Conservation (phyloP, 2,888 invertebrate genomes). For the Phortica magna region DNA sequence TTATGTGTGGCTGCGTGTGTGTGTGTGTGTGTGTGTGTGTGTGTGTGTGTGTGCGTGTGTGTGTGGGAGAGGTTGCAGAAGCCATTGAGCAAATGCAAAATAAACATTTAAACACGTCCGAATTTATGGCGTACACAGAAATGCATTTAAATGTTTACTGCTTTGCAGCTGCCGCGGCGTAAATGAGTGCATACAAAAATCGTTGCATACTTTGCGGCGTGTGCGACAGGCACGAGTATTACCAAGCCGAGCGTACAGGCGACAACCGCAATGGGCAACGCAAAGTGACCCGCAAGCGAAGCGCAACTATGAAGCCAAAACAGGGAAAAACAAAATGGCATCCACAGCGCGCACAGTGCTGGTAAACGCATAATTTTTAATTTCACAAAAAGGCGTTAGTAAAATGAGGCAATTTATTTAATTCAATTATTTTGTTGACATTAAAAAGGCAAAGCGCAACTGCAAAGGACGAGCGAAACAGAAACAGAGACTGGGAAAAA, state of each 20-base stretch:
- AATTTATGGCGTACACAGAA: slow-evolving; percentile 66
- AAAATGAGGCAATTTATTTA: slow-evolving; percentile 78
- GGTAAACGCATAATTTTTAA: slow-evolving; percentile 46
- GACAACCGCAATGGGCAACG: slow-evolving; percentile 23
- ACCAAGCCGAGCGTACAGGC: slow-evolving; percentile 41
- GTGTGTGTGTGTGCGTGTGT: too few relatives aligned
- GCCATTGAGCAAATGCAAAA: slow-evolving; percentile 28
- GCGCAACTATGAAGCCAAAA: slow-evolving; percentile 1
- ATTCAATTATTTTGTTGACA: slow-evolving; percentile 78
- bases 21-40: too few relatives aligned
- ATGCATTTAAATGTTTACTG: slow-evolving; percentile 66
- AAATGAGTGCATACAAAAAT: background rate
- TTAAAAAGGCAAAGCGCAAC: slow-evolving; percentile 53
- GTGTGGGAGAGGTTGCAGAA: slow-evolving; percentile 49
- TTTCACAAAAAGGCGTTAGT: slow-evolving; percentile 42
- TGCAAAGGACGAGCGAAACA: slow-evolving; percentile 12
- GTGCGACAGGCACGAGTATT: background rate
- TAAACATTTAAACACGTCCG: slow-evolving; percentile 59
- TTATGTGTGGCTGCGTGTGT: background rate
- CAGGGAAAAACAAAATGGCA: slow-evolving; percentile 5
- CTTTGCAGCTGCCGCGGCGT: slow-evolving; percentile 17
- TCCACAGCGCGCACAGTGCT: background rate
- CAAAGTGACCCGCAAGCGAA: slow-evolving; percentile 19
- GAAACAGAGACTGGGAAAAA: background rate
- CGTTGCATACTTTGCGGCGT: slow-evolving; percentile 45